Evolutionary conservation across 1,140 invertebrate species (phyloP).

Genomic region (Andricus grossulariae): DNA sequence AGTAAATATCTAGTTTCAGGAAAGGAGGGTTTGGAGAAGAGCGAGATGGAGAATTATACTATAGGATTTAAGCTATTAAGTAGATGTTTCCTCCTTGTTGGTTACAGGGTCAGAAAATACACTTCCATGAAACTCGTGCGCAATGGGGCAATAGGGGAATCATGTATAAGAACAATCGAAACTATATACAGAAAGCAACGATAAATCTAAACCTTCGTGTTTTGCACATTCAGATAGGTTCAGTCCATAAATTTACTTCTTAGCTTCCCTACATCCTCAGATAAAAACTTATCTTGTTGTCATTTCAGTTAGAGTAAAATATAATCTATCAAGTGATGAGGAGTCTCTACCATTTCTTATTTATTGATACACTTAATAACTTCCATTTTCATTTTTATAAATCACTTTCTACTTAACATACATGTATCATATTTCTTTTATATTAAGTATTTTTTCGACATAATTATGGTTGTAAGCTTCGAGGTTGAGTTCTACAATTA

Average conservation of each 20-base stretch:
- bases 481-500: too few species aligned
- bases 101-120: conserved; percentile 8
- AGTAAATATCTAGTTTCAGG: conserved; percentile 6
- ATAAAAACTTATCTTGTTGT: conserved; percentile 24
- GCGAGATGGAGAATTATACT: conserved; percentile 24
- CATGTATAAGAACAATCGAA: conserved; percentile 13
- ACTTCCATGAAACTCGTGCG: background rate
- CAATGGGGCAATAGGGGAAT: conserved; percentile 17
- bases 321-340: conserved; percentile 2
- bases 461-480: too few species aligned
- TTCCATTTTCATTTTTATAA: background rate
- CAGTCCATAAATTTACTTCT: conserved; percentile 57
- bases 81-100: conserved; percentile 39
- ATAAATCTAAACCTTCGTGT: conserved; percentile 61
- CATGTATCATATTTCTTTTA: too few species aligned
- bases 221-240: conserved; percentile 62
- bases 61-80: conserved; percentile 41
- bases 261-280: conserved; percentile 1
- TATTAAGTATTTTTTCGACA: too few species aligned
- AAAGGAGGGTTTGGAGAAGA: conserved; percentile 28
- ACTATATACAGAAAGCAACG: conserved; percentile 37
- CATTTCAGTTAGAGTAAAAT: conserved; percentile 10
- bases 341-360: background rate
- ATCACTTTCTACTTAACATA: too few species aligned
- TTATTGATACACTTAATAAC: background rate